phyloP scores from a whole-genome alignment of 30 jellyfish, hydroid and myxozoan genomes.

The Sanderia malayensis region DNA sequence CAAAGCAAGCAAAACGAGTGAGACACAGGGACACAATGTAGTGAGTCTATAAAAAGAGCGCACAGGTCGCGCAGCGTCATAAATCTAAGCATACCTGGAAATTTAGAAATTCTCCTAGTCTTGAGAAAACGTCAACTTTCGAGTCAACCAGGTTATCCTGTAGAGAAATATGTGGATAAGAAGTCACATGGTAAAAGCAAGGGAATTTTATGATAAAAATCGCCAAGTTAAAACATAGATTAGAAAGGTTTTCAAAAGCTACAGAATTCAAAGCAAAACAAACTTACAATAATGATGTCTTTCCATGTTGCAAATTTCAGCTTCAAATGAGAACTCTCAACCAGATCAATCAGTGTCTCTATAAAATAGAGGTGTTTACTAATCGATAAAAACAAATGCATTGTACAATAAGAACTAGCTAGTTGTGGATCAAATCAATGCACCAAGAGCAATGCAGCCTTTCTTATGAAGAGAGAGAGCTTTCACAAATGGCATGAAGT shows the following conservation, averaged over 20 bases:
- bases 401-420: no score
- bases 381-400: no score
- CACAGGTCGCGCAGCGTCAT: not conserved
- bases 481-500: no score
- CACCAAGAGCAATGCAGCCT: no score
- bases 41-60: not conserved
- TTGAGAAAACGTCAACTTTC: conserved; percentile 44
- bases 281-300: conserved; percentile 66
- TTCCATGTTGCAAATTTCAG: conserved; percentile 71
- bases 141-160: conserved; percentile 54
- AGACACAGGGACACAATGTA: no score
- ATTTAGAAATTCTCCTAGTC: conserved; percentile 48
- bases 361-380: no score
- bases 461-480: no score
- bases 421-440: no score
- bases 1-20: no score
- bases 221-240: not conserved
- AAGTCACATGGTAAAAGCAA: no score
- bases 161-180: not conserved
- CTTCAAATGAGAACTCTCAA: conserved; percentile 32
- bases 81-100: conserved; percentile 30
- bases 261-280: not conserved
- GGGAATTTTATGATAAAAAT: not conserved
- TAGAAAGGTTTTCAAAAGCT: no score
- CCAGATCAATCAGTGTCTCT: conserved; percentile 55